A percentile compares a stretch with the other conserved stretches of the same genome.
Conservation (phyloP, 2,888 invertebrate species). For the Proisotoma minuta region DNA sequence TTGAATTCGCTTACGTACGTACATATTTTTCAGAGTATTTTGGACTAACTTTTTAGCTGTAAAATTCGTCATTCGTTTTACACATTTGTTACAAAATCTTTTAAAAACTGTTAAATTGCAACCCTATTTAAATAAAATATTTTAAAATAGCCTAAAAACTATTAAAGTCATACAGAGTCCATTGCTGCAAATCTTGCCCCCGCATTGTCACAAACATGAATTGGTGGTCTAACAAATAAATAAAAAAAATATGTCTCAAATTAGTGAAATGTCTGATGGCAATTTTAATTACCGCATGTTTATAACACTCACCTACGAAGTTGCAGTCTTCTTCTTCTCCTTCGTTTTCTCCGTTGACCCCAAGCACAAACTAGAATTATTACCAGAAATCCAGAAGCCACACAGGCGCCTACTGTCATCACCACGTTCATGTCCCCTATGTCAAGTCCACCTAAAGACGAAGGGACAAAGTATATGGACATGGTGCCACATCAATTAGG, state of each 20-base stretch:
- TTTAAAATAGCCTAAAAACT: background rate
- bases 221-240: no score
- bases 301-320: no score
- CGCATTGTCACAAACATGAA: slow-evolving; percentile 57
- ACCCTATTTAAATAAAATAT: background rate
- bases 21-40: background rate
- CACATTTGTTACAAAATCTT: background rate
- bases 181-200: slow-evolving; percentile 53
- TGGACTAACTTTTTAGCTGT: background rate
- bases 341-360: slow-evolving; percentile 56
- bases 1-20: no score
- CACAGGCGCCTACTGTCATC: slow-evolving; percentile 54
- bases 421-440: slow-evolving; percentile 49
- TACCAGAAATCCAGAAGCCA: slow-evolving; percentile 54
- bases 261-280: no score
- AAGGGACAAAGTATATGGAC: no score
- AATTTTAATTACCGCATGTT: no score
- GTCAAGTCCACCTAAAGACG: slow-evolving; percentile 37
- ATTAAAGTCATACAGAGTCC: slow-evolving; percentile 43
- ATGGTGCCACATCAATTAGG: no score
- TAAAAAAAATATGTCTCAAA: no score
- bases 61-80: background rate
- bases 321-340: slow-evolving; percentile 49
- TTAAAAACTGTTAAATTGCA: background rate
- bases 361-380: slow-evolving; percentile 54